phyloP scores from a whole-genome alignment of 2,113 vertebrate species.

The Melanostigma gelatinosum region DNA sequence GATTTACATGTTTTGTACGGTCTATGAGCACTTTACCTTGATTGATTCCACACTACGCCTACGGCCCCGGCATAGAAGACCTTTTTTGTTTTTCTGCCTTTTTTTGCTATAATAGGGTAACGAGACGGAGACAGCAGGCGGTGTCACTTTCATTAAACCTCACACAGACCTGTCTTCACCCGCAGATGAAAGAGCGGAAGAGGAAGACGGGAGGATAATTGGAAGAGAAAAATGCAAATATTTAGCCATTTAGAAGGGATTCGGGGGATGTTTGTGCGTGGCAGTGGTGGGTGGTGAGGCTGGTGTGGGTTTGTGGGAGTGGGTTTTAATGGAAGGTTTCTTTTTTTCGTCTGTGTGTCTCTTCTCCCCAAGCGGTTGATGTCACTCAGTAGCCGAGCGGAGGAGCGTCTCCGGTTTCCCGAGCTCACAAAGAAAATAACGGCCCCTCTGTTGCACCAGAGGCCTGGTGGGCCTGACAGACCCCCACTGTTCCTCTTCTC shows the following conservation, averaged over 20 bases:
- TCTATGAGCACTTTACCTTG: not conserved
- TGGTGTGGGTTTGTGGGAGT: not conserved
- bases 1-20: not conserved
- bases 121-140: conserved; percentile 10
- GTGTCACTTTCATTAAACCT: conserved; percentile 37
- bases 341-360: conserved; percentile 38
- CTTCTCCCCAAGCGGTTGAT: conserved; percentile 53
- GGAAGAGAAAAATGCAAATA: conserved; percentile 52
- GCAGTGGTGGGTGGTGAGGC: not conserved
- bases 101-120: conserved; percentile 1
- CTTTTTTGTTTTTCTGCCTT: conserved; percentile 5
- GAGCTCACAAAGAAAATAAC: conserved; percentile 62
- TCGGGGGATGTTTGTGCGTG: not conserved
- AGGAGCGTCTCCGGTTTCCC: conserved; percentile 67
- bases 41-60: not conserved
- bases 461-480: conserved; percentile 29
- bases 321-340: not conserved
- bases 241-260: conserved; percentile 31
- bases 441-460: conserved; percentile 49
- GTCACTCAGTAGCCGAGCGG: conserved; percentile 57
- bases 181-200: conserved; percentile 38
- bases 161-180: conserved; percentile 31
- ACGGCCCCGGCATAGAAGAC: not conserved
- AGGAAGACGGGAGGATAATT: conserved; percentile 44
- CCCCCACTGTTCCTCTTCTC: not conserved